phyloP scores from a whole-genome alignment of 2,888 invertebrate genomes.

The Eupithecia centaureata region DNA sequence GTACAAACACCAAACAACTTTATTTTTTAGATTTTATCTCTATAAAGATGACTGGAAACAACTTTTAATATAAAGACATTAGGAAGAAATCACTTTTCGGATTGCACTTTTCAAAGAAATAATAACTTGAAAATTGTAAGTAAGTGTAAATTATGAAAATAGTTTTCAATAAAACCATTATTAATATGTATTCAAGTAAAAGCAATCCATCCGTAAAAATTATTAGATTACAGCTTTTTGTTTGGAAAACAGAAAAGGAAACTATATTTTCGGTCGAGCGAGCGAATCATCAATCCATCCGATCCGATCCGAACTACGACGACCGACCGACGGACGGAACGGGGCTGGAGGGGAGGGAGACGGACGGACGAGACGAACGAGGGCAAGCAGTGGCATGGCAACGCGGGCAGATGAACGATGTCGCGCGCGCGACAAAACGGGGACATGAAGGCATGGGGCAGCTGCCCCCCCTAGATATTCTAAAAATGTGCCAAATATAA shows the following conservation, averaged over 20 bases:
- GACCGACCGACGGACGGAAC: neutral
- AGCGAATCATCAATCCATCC: neutral
- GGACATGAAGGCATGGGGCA: neutral
- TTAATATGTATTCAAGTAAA: neutral
- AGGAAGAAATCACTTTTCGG: conserved; percentile 20
- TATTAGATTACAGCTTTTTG: neutral
- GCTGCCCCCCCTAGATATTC: no score
- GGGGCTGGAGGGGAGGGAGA: no score
- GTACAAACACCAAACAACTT: neutral
- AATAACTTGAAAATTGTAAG: conserved; percentile 1
- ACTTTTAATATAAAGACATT: conserved; percentile 24
- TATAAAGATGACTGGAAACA: conserved; percentile 17
- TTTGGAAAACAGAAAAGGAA: neutral
- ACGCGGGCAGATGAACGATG: no score
- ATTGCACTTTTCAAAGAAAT: conserved; percentile 29
- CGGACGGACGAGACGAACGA: neutral
- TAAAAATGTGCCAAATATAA: no score
- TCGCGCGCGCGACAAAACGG: no score
- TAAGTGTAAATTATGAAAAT: neutral
- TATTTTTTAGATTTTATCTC: conserved; percentile 27
- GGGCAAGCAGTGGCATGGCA: no score
- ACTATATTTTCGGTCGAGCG: neutral
- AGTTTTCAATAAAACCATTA: neutral
- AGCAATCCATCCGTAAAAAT: neutral
- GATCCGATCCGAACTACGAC: neutral